Base-by-base conservation (phyloP, 2,888 invertebrate species). In the Scaptomyza reducta region DNA sequence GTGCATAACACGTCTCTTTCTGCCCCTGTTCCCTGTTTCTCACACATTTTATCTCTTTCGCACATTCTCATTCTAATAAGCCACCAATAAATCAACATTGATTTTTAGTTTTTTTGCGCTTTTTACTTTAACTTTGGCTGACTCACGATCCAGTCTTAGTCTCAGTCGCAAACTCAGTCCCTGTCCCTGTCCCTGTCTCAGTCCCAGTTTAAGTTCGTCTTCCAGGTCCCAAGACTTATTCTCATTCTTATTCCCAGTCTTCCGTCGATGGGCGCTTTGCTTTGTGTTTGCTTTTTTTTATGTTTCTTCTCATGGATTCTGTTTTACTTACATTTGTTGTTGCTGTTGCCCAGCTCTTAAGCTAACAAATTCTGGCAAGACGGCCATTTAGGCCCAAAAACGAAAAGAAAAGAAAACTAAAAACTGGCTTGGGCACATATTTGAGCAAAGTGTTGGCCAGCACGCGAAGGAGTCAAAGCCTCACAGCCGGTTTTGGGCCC, bases 371-470 rank as follows among this genome's bases (percentile, higher is more conserved):
- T 82, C 87, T 84, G 87, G 82, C 79, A 79, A 77, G 80, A 71
- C 74, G 55, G 75, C 68, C 78, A 74, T 76, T 78, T 78, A 74
- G 60, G 78, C 68, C 60, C 66, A 74, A 74, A 56, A 60, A 33
- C 13, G 13, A 35, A 50, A 62, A 59, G 6, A 35, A 60, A 40
- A 50, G 47, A 57, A 54, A 53, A 57, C 10, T 22, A 4, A 57
- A 75, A 88, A 84, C 84, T 83, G 65, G 84, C 76, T 76, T 88
- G 84, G 88, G 76, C 84, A 88, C 84, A 88, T 84, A 88, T 86
- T 84, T 86, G 64, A 83, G 77, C 84, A 77, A 85, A 87, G 87
- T 77, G 80, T 84, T 82, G 79, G 88, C 72, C 83, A 84, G 79
- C 79, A 77, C 73, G 79, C 68, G 74, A 74, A 70, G 70, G 74